Conservation (phyloP, 2,888 invertebrate genomes). For the Drosophila differens region DNA sequence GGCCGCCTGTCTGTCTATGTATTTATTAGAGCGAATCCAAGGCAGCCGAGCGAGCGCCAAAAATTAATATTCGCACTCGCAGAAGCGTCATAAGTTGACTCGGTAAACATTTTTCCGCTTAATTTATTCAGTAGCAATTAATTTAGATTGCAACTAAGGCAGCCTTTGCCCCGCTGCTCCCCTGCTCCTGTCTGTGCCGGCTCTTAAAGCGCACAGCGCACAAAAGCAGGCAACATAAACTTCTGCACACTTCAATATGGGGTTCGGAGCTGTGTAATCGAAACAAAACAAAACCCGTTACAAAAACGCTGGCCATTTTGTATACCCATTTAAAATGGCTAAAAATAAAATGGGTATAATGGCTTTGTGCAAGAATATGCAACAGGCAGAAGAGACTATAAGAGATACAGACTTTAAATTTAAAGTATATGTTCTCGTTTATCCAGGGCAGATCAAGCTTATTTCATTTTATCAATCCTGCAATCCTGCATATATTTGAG, state of each 20-base stretch:
- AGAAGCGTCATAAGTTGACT: slow-evolving; percentile 77
- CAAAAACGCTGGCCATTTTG: slow-evolving; percentile 8
- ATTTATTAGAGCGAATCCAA: slow-evolving; percentile 54
- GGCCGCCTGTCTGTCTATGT: slow-evolving; percentile 32
- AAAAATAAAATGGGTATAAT: not conserved
- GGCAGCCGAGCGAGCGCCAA: slow-evolving; percentile 43
- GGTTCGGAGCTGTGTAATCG: slow-evolving; percentile 1
- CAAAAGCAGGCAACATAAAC: slow-evolving; percentile 46
- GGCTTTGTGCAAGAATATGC: not conserved
- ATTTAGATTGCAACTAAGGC: slow-evolving; percentile 80
- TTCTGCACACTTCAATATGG: slow-evolving; percentile 46
- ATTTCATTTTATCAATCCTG: not conserved
- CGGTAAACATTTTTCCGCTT: slow-evolving; percentile 78
- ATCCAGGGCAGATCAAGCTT: not conserved
- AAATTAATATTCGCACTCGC: slow-evolving; percentile 75
- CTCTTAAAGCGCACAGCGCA: slow-evolving; percentile 26
- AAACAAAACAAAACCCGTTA: slow-evolving; percentile 1
- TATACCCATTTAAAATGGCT: not conserved
- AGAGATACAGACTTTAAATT: not conserved
- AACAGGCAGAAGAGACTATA: not conserved
- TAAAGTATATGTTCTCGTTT: not conserved
- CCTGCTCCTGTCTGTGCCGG: not conserved
- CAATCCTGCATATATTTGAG: no score
- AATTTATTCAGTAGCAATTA: slow-evolving; percentile 79
- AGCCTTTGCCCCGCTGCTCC: slow-evolving; percentile 23